Evolutionary conservation across 1,140 invertebrate genomes (phyloP), one percentile per base, ranked within the genome.

Genomic region (Melitaea cinxia): DNA sequence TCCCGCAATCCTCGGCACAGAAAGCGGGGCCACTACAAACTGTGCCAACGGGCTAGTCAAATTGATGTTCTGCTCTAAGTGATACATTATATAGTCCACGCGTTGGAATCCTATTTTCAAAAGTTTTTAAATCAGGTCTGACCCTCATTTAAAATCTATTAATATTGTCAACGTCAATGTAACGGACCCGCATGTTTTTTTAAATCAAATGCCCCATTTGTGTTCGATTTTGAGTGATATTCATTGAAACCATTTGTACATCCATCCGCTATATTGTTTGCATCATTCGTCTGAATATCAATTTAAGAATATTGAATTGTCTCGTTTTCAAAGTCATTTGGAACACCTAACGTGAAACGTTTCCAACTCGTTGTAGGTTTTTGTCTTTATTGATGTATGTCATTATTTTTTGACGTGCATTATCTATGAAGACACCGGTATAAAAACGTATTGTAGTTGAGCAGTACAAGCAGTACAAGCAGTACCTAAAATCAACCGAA

Each of bases 181-280:
- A 65, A 70, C 68, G 68, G 68, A 21, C 33, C 60, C 39, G 63
- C 24, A 55, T 63, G 14, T 28, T 47, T 47, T 35, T 47, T 21
- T 21, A 47, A 21, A 19, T 23, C 42, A 47, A 47, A 19, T 47
- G 42, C 21, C 21, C 42, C 17, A 47, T 47, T 47, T 47, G 19
- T 45, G 7, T 12, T 23, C 14, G 17, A 47, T 47, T 21, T 47
- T 47, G 42, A 21, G 23, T 23, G 23, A 23, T 47, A 47, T 23
- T 47, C 17, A 21, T 17, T 24, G 21, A 21, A 23, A 47, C 21
- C 42, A 47, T 47, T 19, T 47, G 17, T 12, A 19, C 23, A 21
- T 47, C 19, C 15, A 42, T 42, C 37, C 1, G 37, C 12, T 47
- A 47, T 21, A 12, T n/a, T 47, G 17, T 47, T 47, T 24, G 9